Evolutionary conservation across 2,113 vertebrate species (phyloP), one percentile per base, ranked within the genome.

Genomic region (Catharus minimus): DNA sequence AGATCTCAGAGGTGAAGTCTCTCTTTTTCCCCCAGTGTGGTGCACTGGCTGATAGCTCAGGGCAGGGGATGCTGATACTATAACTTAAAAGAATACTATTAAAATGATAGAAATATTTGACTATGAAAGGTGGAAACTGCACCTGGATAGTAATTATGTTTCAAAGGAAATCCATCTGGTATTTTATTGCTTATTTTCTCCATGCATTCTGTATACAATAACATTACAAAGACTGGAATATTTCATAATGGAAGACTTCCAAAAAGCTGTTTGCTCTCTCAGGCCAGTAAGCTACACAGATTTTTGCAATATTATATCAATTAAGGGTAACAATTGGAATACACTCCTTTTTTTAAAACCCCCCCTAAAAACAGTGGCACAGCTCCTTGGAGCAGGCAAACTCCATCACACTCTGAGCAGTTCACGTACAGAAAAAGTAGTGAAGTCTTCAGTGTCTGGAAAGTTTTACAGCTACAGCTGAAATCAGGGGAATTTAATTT

Each of bases 131-230:
- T 49, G n/a, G 67, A 61, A 30, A 79, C 64, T 82, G 65, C 71
- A 92, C 84, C 91, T 91, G 86, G 67, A 30, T 5, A 64, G 24
- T 27, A 87, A 87, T 62, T 75, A 53, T 1, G 3, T 91, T 90
- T 85, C 86, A 80, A 82, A 94, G 77, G 64, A 95, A 92, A 94
- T 82, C 67, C 67, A 74, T 80, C 78, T 92, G 81, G 58, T 68
- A 56, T 89, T 90, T 93, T 87, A 89, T 47, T 84, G 74, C 62
- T 80, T 73, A 43, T 69, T 79, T 43, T 65, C 62, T 87, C 66
- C 47, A 10, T 49, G 52, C 20, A 80, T 24, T 93, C 78, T 53
- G 15, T 49, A 52, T 47, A 66, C 22, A 32, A 87, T 86, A 71
- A 90, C n/a, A 79, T 62, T 38, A 69, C 15, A 76, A 65, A 10